These are phyloP conservation scores for Trematomus bernacchii DNA, from an alignment of 2,797 vertebrate genomes.

Conservation along the genomic window DNA sequence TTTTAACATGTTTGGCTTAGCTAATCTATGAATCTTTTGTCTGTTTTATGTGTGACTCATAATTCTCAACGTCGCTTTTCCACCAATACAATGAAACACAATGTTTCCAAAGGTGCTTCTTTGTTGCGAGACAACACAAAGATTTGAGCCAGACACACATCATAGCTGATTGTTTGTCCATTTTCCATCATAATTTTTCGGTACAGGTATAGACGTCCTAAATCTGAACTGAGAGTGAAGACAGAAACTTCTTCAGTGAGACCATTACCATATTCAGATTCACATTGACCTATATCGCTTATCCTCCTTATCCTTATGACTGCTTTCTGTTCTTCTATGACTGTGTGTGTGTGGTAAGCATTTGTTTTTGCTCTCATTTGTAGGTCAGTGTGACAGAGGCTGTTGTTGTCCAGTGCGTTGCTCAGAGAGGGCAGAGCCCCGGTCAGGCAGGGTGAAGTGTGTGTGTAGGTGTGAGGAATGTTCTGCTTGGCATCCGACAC, in stretches of 20 bases:
- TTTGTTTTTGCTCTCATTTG: constrained; percentile 11
- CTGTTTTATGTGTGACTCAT: no score
- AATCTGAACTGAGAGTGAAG: constrained; percentile 26
- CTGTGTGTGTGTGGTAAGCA: constrained; percentile 8
- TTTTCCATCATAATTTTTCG: background rate
- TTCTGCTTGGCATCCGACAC: constrained; percentile 45
- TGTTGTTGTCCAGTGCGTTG: constrained; percentile 28
- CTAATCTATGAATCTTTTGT: no score
- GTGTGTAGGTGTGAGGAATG: constrained; percentile 57
- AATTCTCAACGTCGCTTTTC: no score
- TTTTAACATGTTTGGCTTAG: no score
- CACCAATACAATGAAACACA: background rate
- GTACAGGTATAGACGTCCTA: background rate
- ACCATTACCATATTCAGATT: constrained; percentile 63
- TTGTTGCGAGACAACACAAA: background rate
- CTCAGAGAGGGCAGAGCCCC: constrained; percentile 33
- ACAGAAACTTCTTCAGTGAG: constrained; percentile 35
- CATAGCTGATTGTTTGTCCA: background rate
- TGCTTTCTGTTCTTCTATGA: constrained; percentile 25
- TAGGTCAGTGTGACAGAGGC: constrained; percentile 58
- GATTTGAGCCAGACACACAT: background rate
- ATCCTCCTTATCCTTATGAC: constrained; percentile 27
- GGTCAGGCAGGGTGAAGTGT: constrained; percentile 33
- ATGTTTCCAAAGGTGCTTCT: background rate
- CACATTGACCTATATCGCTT: constrained; percentile 38